phyloP scores from a whole-genome alignment of 2,113 vertebrate genomes.

The Sylvietta virens region DNA sequence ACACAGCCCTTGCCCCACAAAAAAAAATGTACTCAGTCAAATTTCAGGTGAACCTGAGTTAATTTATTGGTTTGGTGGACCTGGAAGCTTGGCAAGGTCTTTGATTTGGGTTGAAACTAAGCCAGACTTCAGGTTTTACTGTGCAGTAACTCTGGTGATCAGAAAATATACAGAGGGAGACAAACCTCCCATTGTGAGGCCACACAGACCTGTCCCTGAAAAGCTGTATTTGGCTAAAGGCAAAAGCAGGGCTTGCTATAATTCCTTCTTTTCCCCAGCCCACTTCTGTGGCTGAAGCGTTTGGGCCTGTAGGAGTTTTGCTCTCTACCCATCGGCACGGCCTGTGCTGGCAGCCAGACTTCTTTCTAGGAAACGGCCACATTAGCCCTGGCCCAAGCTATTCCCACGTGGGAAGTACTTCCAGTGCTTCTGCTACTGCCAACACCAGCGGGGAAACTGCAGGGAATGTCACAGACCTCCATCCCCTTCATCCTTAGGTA shows the following conservation, averaged over 20 bases:
- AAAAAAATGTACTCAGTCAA: not conserved
- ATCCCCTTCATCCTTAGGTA: accelerated
- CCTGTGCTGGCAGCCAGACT: not conserved
- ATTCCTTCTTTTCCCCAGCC: not conserved
- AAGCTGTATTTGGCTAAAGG: not conserved
- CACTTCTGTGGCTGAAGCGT: not conserved
- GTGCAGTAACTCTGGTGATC: not conserved
- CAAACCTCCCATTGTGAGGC: not conserved
- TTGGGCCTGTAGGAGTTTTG: not conserved
- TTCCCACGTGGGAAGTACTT: not conserved
- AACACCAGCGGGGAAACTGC: not conserved
- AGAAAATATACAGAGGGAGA: not conserved
- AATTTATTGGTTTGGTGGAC: not conserved
- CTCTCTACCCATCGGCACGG: accelerated
- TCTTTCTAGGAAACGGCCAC: not conserved
- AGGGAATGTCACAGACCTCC: not conserved
- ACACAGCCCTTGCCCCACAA: accelerated
- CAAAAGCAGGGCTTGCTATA: not conserved
- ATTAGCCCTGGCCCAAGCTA: not conserved
- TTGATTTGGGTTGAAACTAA: not conserved
- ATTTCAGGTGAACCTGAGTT: not conserved
- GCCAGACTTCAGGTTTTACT: not conserved
- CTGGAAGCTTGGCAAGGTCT: not conserved
- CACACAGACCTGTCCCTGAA: not conserved
- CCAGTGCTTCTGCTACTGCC: not conserved